phyloP scores from a whole-genome alignment of 2,888 invertebrate species.

The Acleris literana region DNA sequence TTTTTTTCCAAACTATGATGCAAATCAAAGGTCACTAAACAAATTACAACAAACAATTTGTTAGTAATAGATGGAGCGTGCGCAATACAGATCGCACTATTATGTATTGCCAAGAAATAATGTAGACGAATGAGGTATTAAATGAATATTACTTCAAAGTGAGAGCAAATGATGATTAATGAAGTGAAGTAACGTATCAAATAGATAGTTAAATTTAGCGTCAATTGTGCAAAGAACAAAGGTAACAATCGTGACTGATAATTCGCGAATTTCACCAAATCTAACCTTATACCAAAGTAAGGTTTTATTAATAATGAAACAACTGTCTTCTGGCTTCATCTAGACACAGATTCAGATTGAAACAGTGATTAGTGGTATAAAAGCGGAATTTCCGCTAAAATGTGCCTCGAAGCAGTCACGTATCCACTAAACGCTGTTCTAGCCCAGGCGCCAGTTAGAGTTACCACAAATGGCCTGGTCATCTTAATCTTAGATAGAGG shows the following conservation, averaged over 20 bases:
- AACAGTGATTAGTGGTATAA: not conserved
- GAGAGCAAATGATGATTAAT: slow-evolving; percentile 17
- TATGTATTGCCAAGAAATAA: slow-evolving; percentile 14
- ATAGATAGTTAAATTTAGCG: slow-evolving; percentile 1
- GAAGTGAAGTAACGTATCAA: slow-evolving; percentile 5
- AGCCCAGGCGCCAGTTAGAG: slow-evolving; percentile 21
- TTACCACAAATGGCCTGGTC: slow-evolving; percentile 35
- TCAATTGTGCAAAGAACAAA: not conserved
- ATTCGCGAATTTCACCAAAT: not conserved
- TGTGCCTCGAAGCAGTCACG: slow-evolving; percentile 23
- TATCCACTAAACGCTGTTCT: slow-evolving; percentile 14
- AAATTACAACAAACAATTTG: not conserved
- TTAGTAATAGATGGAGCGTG: not conserved
- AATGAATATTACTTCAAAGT: slow-evolving; percentile 3
- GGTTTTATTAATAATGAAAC: not conserved
- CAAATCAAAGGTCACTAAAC: no score
- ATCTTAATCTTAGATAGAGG: slow-evolving; percentile 32
- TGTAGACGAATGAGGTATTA: slow-evolving; percentile 3
- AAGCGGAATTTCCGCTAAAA: not conserved
- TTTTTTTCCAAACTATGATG: no score
- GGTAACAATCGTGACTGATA: not conserved
- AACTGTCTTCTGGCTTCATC: not conserved
- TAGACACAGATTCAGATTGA: not conserved
- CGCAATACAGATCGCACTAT: slow-evolving; percentile 2
- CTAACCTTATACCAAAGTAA: not conserved